Conservation (phyloP, 2,888 invertebrate genomes). For the Blera fallax region DNA sequence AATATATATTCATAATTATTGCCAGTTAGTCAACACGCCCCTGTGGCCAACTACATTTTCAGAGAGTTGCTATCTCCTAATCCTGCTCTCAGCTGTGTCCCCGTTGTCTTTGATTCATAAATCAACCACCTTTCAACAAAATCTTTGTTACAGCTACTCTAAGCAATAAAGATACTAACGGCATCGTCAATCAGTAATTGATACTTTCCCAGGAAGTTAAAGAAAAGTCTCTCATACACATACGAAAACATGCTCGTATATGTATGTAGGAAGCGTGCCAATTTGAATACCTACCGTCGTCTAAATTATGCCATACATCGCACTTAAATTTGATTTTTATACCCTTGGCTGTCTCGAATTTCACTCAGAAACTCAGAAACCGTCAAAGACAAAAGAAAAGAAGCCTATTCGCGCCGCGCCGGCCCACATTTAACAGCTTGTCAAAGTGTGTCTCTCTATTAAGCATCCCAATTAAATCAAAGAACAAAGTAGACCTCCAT, state of each 20-base stretch:
- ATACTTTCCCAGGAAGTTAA: constrained; percentile 6
- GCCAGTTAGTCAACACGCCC: too few relatives aligned
- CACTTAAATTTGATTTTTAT: constrained; percentile 41
- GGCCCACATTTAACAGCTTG: constrained; percentile 42
- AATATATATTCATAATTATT: too few relatives aligned
- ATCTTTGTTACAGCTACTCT: not conserved
- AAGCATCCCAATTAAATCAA: constrained; percentile 65
- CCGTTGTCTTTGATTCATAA: not conserved
- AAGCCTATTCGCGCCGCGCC: constrained; percentile 7
- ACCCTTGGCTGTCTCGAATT: constrained; percentile 20
- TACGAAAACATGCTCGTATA: not conserved
- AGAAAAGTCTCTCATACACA: not conserved
- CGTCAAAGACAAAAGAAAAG: not conserved
- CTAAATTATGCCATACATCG: constrained; percentile 22
- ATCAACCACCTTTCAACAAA: not conserved
- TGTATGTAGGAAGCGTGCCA: constrained; percentile 31
- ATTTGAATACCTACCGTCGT: constrained; percentile 21
- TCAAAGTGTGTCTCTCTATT: constrained; percentile 41
- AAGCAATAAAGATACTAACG: not conserved
- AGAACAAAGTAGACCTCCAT: constrained; percentile 66
- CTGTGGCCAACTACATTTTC: too few relatives aligned
- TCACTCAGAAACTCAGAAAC: constrained; percentile 5
- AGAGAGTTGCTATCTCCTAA: too few relatives aligned
- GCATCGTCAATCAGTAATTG: constrained; percentile 16
- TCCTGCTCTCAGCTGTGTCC: too few relatives aligned